Conservation (phyloP, 2,797 vertebrate species). For the Synanceia verrucosa region DNA sequence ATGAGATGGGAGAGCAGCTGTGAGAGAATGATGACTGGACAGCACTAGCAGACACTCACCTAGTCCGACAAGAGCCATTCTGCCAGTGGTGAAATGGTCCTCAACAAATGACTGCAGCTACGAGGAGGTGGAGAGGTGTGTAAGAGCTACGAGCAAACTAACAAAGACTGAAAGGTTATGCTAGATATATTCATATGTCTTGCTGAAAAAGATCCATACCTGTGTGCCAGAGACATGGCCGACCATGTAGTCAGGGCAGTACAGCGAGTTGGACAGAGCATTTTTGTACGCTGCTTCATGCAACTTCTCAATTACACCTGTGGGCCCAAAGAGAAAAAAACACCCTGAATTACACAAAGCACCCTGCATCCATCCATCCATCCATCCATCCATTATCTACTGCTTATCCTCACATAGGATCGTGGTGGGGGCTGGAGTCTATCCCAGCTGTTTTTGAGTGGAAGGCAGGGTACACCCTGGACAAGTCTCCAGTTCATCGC, state of each 20-base stretch:
- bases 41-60: constrained; percentile 77
- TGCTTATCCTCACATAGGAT: too few relatives aligned
- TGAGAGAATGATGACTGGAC: not conserved
- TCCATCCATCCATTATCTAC: too few relatives aligned
- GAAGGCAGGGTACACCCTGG: too few relatives aligned
- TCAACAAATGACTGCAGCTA: constrained; percentile 91
- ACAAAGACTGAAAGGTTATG: not conserved
- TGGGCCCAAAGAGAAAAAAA: not conserved
- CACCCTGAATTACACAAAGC: not conserved
- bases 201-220: constrained; percentile 71
- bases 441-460: too few relatives aligned
- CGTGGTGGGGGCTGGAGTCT: too few relatives aligned
- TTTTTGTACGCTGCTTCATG: constrained; percentile 92
- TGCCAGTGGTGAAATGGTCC: constrained; percentile 89
- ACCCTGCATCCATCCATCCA: too few relatives aligned
- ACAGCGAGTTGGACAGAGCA: constrained; percentile 90
- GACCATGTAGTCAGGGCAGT: constrained; percentile 89
- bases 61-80: constrained; percentile 93
- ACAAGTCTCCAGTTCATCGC: too few relatives aligned
- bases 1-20: not conserved
- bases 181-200: not conserved
- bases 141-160: constrained; percentile 16
- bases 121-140: constrained; percentile 17
- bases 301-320: constrained; percentile 91
- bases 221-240: constrained; percentile 86